Base-by-base conservation (phyloP, 1,140 invertebrate species). In the Pinna nobilis region DNA sequence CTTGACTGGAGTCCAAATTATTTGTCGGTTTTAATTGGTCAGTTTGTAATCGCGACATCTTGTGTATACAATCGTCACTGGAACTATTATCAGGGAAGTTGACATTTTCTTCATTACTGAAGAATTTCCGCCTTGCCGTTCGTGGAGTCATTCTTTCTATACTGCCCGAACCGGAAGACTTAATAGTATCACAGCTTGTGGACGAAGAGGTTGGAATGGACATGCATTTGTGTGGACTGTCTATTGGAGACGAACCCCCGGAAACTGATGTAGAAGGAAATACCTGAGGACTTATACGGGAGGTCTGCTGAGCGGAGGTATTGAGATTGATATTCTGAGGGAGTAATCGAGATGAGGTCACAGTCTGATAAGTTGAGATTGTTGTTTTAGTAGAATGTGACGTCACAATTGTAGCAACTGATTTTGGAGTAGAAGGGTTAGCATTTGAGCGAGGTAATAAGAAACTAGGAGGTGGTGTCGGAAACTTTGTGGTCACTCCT, bases 291-390 rank as follows among this genome's bases (percentile, higher is more conserved):
- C 37, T 59, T 35, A n/a, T 30, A 7, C 6, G 6, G 23, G 33
- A 37, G 9, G 37, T 23, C 18, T 32, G 59, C 32, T 41, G 37
- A 65, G 30, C 63, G 37, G 25, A n/a, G 1, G 73, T 57, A 53
- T 70, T 57, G 9, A 75, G 47, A 20, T 66, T 65, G 13, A 75
- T 53, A 51, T 67, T 75, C 25, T 63, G 64, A 1, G 73, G 73
- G 49, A 65, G 39, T 20, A 32, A 37, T 65, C 60, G 55, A 11
- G 51, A 28, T 5, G 60, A 37, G 5, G 37, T 44, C 23, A 18
- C 47, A 15, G 49, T 49, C 4, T 60, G 39, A 7, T 37, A 3
- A 11, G 60, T 65, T 25, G 69, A 63, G 53, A 23, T 35, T n/a
- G 60, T 51, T 33, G 66, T 37, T 32, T 64, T 69, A 6, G 41